These are phyloP conservation scores for Heterotis niloticus DNA, from an alignment of 2,113 vertebrate species.

Conservation along the genomic window DNA sequence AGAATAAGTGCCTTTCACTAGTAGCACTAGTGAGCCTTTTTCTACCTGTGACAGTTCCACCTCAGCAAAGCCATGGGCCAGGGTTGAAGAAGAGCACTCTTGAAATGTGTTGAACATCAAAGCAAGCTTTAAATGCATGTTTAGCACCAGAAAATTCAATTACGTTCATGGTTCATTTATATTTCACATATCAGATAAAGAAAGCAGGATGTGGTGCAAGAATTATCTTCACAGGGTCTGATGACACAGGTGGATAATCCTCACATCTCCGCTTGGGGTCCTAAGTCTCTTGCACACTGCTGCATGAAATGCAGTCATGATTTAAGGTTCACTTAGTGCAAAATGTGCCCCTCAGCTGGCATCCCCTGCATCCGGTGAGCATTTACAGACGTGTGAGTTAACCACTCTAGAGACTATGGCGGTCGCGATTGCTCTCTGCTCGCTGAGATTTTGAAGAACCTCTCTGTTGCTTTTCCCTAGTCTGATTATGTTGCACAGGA, in stretches of 20 bases:
- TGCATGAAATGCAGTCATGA: conserved; percentile 29
- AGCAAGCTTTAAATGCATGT: conserved; percentile 28
- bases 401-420: conserved; percentile 28
- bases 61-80: conserved; percentile 25
- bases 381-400: conserved; percentile 36
- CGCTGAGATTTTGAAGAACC: conserved; percentile 31
- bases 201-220: conserved; percentile 27
- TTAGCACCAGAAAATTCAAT: conserved; percentile 39
- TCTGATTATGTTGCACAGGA: conserved; percentile 18
- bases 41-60: conserved; percentile 21
- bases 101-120: conserved; percentile 18
- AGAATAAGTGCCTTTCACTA: conserved; percentile 19
- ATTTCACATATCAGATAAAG: conserved; percentile 38
- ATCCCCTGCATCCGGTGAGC: conserved; percentile 30
- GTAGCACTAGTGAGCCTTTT: conserved; percentile 20
- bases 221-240: conserved; percentile 22
- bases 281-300: conserved; percentile 22
- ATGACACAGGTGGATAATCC: conserved; percentile 35
- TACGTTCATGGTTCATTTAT: conserved; percentile 43
- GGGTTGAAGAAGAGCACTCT: not conserved
- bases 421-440: conserved; percentile 39
- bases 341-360: conserved; percentile 37
- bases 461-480: not conserved
- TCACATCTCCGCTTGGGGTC: conserved; percentile 12
- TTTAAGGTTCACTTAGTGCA: conserved; percentile 32